Base-by-base conservation (phyloP, 2,113 vertebrate species). In the Lampris megalopsis region DNA sequence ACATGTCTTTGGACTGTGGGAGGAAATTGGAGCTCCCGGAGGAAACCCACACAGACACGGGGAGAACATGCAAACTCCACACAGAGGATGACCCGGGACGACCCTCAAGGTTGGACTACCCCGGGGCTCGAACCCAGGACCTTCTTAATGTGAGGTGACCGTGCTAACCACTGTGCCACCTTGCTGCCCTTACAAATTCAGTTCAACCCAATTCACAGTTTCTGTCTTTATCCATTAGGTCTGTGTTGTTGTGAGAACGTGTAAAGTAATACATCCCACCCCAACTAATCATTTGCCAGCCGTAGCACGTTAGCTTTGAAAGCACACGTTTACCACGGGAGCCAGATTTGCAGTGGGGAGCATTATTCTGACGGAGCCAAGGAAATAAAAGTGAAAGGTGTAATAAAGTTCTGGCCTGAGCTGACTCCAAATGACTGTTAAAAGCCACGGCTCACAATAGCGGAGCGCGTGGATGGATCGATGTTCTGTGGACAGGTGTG, bases 181-280 rank as follows among this genome's bases (percentile, higher is more conserved):
- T 36, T 54, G 38, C 47, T 58, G 38, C 38, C 80, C 49, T 76
- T n/a, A 71, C 63, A 68, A 57, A 69, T 79, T 73, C 60, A 64
- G 13, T 60, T 68, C 56, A 77, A 56, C 78, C 84, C 66, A 88
- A 86, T 88, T 70, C 71, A 10, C 10, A 5, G 68, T 76, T 75
- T 81, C 40, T 53, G 68, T 58, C 76, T 69, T 73, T 61, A 9
- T 60, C 40, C 54, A 38, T 0, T 24, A 24, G 24, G 24, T 24
- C 24, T 24, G 58, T 48, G 63, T 80, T 68, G 74, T 72, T 79
- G 60, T 68, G 42, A 80, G 71, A 58, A 47, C 63, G 67, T 85
- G 62, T 83, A 57, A 88, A 77, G 6, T 47, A 38, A 43, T 60
- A 59, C 41, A 58, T 68, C 82, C 57, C 68, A 35, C 42, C 49